Evolutionary conservation across 2,113 vertebrate species (phyloP).

Genomic region (Rhinogobius similis): DNA sequence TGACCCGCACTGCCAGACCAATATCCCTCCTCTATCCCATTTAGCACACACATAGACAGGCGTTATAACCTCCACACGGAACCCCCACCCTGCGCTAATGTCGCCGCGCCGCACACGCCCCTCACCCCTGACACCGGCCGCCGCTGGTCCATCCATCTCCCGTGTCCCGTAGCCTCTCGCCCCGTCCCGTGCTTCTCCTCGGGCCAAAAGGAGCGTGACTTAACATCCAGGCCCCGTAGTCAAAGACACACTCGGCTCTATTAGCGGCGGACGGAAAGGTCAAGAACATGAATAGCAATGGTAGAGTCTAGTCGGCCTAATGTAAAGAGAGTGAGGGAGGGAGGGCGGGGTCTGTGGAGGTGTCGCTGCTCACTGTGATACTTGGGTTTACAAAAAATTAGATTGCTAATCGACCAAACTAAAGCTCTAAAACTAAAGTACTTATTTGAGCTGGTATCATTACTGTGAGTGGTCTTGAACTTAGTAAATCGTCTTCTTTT

Average conservation of each 20-base stretch:
- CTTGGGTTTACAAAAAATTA: too few species aligned
- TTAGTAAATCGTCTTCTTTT: too few species aligned
- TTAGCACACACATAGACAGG: conserved; percentile 21
- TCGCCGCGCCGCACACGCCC: conserved; percentile 41
- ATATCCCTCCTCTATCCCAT: conserved; percentile 57
- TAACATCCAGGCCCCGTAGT: conserved; percentile 71
- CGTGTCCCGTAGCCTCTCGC: conserved; percentile 22
- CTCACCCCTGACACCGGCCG: conserved; percentile 26
- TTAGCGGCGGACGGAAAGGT: conserved; percentile 70
- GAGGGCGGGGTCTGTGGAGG: too few species aligned
- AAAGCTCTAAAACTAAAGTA: too few species aligned
- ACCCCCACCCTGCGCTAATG: conserved; percentile 45
- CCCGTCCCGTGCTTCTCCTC: conserved; percentile 33
- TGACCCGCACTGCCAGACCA: conserved; percentile 60
- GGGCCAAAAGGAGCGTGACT: conserved; percentile 59
- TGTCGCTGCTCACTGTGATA: too few species aligned
- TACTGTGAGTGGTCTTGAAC: too few species aligned
- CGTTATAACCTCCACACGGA: conserved; percentile 23
- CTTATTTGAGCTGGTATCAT: too few species aligned
- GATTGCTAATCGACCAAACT: too few species aligned
- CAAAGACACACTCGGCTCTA: conserved; percentile 71
- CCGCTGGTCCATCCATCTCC: conserved; percentile 29
- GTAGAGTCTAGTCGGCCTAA: conserved; percentile 37
- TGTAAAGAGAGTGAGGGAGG: conserved; percentile 38
- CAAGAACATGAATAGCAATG: conserved; percentile 66